phyloP scores from a whole-genome alignment of 2,113 vertebrate genomes.

The Lepidothrix coronata region DNA sequence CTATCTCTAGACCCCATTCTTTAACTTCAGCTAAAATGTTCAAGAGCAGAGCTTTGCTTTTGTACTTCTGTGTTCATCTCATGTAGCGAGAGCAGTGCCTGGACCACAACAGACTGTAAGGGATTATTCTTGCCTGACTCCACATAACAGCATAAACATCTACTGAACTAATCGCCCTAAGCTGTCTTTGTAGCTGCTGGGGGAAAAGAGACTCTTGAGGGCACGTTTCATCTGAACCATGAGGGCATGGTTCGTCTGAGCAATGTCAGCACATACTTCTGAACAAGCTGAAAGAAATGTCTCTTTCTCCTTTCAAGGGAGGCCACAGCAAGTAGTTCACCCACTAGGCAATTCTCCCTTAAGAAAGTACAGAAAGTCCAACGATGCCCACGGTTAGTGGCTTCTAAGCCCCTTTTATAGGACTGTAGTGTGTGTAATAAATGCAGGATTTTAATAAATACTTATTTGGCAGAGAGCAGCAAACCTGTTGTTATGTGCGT shows the following conservation, averaged over 20 bases:
- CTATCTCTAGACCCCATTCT: neutral
- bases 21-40: neutral
- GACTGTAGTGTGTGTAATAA: neutral
- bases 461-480: neutral
- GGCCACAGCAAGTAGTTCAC: neutral
- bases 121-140: neutral
- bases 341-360: neutral
- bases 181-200: neutral
- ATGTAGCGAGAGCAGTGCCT: neutral
- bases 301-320: neutral
- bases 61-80: neutral
- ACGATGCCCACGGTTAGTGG: neutral
- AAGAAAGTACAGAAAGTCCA: neutral
- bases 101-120: neutral
- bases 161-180: neutral
- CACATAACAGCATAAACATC: neutral
- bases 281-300: neutral
- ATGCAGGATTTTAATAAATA: neutral
- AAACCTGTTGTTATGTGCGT: neutral
- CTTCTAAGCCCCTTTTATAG: neutral
- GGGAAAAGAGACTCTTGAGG: neutral
- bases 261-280: neutral
- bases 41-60: neutral
- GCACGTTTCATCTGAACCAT: rapidly evolving
- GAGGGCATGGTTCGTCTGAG: neutral